A percentile compares a stretch with the other conserved stretches of the same genome.
Evolutionary conservation across 2,888 invertebrate species (phyloP).

Genomic region (Leptopterna dolabrata): DNA sequence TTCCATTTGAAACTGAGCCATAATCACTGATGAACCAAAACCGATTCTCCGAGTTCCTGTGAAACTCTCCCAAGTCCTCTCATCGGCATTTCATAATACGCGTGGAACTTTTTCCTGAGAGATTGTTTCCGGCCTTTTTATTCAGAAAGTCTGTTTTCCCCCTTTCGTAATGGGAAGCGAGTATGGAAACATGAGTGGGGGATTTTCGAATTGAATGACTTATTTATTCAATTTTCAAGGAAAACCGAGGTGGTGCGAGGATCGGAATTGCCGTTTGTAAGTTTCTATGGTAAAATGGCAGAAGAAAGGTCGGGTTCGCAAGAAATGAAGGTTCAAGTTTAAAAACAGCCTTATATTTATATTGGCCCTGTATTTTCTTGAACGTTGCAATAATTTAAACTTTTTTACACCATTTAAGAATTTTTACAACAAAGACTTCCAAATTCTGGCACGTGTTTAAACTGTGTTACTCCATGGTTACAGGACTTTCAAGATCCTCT

Average conservation of each 20-base stretch:
- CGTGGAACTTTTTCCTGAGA: neutral
- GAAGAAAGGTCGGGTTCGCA: neutral
- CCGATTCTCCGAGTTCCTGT: constrained; percentile 6
- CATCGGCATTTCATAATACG: constrained; percentile 15
- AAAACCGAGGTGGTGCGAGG: neutral
- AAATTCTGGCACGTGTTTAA: no score
- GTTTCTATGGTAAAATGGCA: neutral
- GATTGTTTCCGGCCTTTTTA: neutral
- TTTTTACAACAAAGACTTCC: no score
- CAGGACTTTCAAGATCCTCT: no score
- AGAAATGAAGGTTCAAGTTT: neutral
- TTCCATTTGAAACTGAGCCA: constrained; percentile 29
- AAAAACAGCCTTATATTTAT: no score
- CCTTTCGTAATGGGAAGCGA: neutral
- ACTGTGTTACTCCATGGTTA: no score
- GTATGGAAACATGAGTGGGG: neutral
- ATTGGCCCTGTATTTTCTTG: no score
- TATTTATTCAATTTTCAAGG: neutral
- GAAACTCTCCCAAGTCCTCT: neutral
- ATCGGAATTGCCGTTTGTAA: neutral
- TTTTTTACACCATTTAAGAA: no score
- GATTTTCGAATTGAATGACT: neutral
- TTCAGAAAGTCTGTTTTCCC: neutral
- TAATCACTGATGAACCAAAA: constrained; percentile 26
- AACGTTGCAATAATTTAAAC: no score